Evolutionary conservation across 2,113 vertebrate genomes (phyloP).

Genomic region (Himantopus leucocephalus): DNA sequence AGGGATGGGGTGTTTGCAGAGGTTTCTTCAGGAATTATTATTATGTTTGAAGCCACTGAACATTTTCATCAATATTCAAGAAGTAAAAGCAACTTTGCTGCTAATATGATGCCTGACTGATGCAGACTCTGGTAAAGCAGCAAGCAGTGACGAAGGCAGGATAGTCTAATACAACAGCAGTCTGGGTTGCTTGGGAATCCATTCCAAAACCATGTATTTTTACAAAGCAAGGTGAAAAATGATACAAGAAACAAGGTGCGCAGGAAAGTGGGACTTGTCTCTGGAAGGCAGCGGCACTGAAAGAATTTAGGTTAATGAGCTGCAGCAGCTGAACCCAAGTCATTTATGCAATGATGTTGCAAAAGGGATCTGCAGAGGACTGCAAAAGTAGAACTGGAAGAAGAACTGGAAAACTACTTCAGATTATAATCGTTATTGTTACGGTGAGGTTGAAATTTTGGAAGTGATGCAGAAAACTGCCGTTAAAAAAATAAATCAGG

Average conservation of each 20-base stretch:
- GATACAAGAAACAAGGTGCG: not conserved
- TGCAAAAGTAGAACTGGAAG: not conserved
- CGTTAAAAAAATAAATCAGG: not conserved
- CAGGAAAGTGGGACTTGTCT: not conserved
- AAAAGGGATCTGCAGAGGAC: not conserved
- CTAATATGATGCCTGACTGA: not conserved
- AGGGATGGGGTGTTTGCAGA: not conserved
- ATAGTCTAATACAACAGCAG: not conserved
- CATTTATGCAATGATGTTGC: not conserved
- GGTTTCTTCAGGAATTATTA: not conserved
- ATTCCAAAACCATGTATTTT: not conserved
- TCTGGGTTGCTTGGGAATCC: not conserved
- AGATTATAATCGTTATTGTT: not conserved
- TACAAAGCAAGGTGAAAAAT: not conserved
- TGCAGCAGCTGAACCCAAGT: not conserved
- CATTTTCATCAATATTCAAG: not conserved
- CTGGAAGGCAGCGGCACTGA: not conserved
- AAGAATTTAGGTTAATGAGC: slow-evolving; percentile 14
- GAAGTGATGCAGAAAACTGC: not conserved
- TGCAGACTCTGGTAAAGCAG: not conserved
- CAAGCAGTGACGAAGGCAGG: not conserved
- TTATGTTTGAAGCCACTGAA: not conserved
- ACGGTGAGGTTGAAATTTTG: not conserved
- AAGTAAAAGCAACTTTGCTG: not conserved
- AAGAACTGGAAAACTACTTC: not conserved